These are phyloP conservation scores for Mormyrus proboscirostris DNA, from an alignment of 2,797 vertebrate species.

Conservation along the genomic window DNA sequence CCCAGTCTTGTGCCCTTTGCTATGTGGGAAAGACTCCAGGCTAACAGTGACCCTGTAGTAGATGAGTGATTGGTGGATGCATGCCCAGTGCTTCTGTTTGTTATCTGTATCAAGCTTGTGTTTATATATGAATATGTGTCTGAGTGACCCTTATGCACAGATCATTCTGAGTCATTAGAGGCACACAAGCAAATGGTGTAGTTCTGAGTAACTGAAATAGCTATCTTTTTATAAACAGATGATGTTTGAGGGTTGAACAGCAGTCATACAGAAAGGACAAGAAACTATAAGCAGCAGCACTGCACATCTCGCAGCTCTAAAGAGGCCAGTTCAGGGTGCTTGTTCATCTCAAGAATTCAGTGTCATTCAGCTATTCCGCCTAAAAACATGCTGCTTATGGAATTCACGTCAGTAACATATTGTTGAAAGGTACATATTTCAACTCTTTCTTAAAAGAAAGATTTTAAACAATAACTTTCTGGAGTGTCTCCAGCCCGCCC, in stretches of 20 bases:
- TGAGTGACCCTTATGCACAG: background rate
- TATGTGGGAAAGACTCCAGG: background rate
- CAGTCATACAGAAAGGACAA: slow-evolving; percentile 26
- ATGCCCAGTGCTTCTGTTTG: background rate
- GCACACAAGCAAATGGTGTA: slow-evolving; percentile 37
- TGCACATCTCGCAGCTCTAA: background rate
- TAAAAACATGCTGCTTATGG: background rate
- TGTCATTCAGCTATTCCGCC: background rate
- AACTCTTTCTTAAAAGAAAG: background rate
- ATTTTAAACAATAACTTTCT: background rate
- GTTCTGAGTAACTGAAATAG: slow-evolving; percentile 34
- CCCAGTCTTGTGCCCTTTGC: background rate
- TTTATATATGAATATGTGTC: background rate
- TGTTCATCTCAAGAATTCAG: background rate
- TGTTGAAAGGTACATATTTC: background rate
- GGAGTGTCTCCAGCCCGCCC: background rate
- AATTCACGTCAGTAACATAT: background rate
- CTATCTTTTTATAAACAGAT: slow-evolving; percentile 42
- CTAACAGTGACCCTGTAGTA: background rate
- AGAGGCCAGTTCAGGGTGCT: background rate
- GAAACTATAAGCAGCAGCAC: slow-evolving; percentile 36
- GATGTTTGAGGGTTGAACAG: slow-evolving; percentile 42
- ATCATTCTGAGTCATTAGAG: background rate
- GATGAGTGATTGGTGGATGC: background rate
- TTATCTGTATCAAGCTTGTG: background rate